These are phyloP conservation scores for Ptychoptera contaminata DNA, from an alignment of 2,888 invertebrate species.

Conservation along the genomic window DNA sequence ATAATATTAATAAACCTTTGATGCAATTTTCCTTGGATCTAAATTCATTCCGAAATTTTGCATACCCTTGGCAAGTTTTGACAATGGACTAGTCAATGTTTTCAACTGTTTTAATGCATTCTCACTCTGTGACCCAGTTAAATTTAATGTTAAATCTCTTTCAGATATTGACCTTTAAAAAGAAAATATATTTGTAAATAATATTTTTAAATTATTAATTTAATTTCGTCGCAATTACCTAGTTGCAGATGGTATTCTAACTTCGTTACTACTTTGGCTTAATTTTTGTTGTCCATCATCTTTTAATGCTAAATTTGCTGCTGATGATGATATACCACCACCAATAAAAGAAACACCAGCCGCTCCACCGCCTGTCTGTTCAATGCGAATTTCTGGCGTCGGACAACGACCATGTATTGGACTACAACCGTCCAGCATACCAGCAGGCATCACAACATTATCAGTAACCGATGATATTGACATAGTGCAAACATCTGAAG, in stretches of 20 bases:
- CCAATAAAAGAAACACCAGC: not conserved
- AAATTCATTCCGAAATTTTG: slow-evolving; percentile 72
- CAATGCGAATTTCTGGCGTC: slow-evolving; percentile 39
- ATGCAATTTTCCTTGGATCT: slow-evolving; percentile 57
- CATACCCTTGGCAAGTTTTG: slow-evolving; percentile 74
- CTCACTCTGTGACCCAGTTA: slow-evolving; percentile 65
- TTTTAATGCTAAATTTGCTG: slow-evolving; percentile 19
- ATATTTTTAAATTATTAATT: not conserved
- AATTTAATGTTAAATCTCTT: slow-evolving; percentile 47
- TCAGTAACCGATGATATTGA: slow-evolving; percentile 31
- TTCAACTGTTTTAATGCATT: slow-evolving; percentile 55
- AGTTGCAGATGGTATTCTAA: slow-evolving; percentile 9
- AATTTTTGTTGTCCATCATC: slow-evolving; percentile 28
- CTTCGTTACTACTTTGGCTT: slow-evolving; percentile 38
- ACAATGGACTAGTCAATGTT: slow-evolving; percentile 55
- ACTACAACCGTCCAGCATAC: slow-evolving; percentile 25
- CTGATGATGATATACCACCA: slow-evolving; percentile 24
- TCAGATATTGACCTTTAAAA: slow-evolving; percentile 35
- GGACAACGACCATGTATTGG: slow-evolving; percentile 30
- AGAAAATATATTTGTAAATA: slow-evolving; percentile 11
- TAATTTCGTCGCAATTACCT: slow-evolving; percentile 16
- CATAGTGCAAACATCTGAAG: slow-evolving; percentile 26
- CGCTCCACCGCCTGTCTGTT: slow-evolving; percentile 12
- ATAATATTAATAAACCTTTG: slow-evolving; percentile 24
- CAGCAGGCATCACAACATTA: slow-evolving; percentile 26